Evolutionary conservation across 30 jellyfish, hydroid and myxozoan species (phyloP), one percentile per base, ranked within the genome.

Genomic region (Aurelia sp.): DNA sequence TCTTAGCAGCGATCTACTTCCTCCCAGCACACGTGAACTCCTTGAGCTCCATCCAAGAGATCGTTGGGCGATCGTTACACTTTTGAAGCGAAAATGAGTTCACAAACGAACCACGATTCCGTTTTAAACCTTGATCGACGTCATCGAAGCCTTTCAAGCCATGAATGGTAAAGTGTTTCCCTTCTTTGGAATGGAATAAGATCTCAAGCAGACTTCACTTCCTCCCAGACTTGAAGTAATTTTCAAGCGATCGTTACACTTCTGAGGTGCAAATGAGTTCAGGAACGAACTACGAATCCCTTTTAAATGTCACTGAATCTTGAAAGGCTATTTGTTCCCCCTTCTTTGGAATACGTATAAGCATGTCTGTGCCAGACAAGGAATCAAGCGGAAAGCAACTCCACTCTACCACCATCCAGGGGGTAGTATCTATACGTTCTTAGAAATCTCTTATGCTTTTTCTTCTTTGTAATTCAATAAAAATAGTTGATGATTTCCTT

Each of bases 201-300:
- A 58, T 58, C 23, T 58, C 23, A 15, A 15, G 16, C 31, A 59
- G 69, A 59, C 69, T 44, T 44, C 55, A 7, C 55, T 44, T 44
- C 15, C 55, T 44, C 55, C 15, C 55, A 44, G 55, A 44, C 55
- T 2, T 44, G 55, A 44, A 7, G 15, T 7, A 3, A 3, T 44
- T 44, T 13, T 10, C 33, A 44, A 44, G 55, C 15, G 55, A 44
- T 44, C 55, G 69, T 59, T 59, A 21, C 69, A 59, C 69, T 59
- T 59, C 55, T 59, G 69, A 59, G 33, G 69, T 59, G 69, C 9
- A 59, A 59, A 59, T 59, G 69, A 59, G 23, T 21, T n/a, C 69
- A 44, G 33, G 16, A 59, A 59, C 31, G 13, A 3, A 18, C 69
- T 4, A 59, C 23, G 69, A 59, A 59, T 21, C 33, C 16, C 23